Conservation (phyloP, 2,113 vertebrate genomes). For the Sardina pilchardus region DNA sequence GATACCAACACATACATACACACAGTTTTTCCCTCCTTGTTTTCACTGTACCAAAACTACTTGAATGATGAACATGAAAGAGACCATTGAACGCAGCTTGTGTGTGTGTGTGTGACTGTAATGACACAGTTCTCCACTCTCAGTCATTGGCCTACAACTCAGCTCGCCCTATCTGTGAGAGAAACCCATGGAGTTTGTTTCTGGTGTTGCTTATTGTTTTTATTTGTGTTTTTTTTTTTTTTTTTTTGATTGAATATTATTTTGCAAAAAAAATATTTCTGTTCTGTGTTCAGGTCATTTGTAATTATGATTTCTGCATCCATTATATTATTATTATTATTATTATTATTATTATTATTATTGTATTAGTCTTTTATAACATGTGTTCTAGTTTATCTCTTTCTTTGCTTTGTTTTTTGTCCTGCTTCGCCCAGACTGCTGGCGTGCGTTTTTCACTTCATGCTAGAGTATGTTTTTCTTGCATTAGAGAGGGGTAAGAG, state of each 20-base stretch:
- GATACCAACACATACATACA: conserved; percentile 52
- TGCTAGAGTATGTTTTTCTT: conserved; percentile 18
- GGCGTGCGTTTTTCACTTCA: conserved; percentile 6
- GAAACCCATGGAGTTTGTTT: conserved; percentile 44
- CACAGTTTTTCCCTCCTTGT: conserved; percentile 44
- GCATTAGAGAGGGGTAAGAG: conserved; percentile 22
- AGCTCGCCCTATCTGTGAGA: conserved; percentile 25
- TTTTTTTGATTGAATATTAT: conserved; percentile 43
- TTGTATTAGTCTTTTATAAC: conserved; percentile 24
- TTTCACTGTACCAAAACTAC: conserved; percentile 76
- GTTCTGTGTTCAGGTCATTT: conserved; percentile 58
- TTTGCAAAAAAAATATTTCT: conserved; percentile 30
- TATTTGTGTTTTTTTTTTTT: conserved; percentile 41
- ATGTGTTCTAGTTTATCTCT: conserved; percentile 36
- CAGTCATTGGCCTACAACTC: conserved; percentile 49
- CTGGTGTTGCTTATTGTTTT: conserved; percentile 52
- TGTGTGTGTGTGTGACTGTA: conserved; percentile 45
- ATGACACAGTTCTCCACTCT: conserved; percentile 60
- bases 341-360: conserved; percentile 35
- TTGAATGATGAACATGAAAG: conserved; percentile 68
- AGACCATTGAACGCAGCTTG: conserved; percentile 73
- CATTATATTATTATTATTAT: conserved; percentile 38
- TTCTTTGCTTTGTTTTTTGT: conserved; percentile 38
- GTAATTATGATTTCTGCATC: conserved; percentile 36
- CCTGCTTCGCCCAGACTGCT: conserved; percentile 38